Evolutionary conservation across 2,113 vertebrate genomes (phyloP), one percentile per base, ranked within the genome.

Genomic region (Bos indicus): DNA sequence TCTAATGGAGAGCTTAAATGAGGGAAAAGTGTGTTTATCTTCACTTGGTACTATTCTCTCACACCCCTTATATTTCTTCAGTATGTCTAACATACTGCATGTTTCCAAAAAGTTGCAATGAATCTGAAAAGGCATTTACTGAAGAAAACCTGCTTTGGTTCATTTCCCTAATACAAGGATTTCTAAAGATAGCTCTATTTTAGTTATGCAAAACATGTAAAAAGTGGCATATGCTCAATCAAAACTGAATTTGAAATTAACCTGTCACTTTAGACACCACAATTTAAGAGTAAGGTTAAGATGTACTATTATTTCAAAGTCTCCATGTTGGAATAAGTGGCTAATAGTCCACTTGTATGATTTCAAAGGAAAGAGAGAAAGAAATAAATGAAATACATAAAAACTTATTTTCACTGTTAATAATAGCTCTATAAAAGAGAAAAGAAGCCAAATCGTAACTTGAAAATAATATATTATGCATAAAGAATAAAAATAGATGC

Each of bases 161-260:
- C 98, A 99, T 98, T 99, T 99, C 98, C 98, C 97, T 99, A 98
- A 99, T 98, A 98, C 92, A 97, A 98, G 98, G 97, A 97, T 97
- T 98, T 98, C 98, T 98, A 97, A 98, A 99, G 98, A 98, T 98
- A 99, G 98, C 96, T 99, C 99, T 99, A 99, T 99, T 99, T 99
- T 98, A 98, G 99, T 98, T 99, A 98, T 98, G 98, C 98, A 98
- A 99, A 99, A 98, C 96, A 99, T 98, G 98, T 98, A 98, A 98
- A 98, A 98, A 98, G 84, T 98, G 98, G 96, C 98, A 98, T 98
- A 98, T 97, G 97, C 98, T 99, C 98, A 98, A 99, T 99, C 99
- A 99, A 98, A 99, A 97, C 95, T 98, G 98, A 99, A 98, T 99
- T 96, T 98, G 97, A 99, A 99, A 99, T 99, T 98, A 99, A 98